Evolutionary conservation across 2,797 vertebrate species (phyloP).

Genomic region (Pseudomugil gertrudae): DNA sequence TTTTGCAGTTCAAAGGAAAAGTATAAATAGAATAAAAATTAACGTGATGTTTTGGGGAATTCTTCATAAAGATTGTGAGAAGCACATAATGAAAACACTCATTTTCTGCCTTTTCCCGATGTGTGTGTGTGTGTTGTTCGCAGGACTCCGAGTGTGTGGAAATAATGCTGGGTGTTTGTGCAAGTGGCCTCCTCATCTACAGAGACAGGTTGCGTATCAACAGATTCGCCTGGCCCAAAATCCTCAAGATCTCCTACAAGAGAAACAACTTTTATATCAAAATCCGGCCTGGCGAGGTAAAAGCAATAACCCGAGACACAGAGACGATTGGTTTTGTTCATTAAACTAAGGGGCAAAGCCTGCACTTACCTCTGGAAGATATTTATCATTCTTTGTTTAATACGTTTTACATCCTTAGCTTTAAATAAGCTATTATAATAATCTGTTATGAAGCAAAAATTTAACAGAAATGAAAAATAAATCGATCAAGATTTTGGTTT

Average conservation of each 20-base stretch:
- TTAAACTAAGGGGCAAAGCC: background rate
- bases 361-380: background rate
- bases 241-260: conserved; percentile 99
- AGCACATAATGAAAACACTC: background rate
- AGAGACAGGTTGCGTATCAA: conserved; percentile 97
- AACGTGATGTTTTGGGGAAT: background rate
- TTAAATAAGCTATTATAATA: no score
- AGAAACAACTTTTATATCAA: conserved; percentile 99
- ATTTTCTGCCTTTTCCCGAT: background rate
- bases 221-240: conserved; percentile 98
- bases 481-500: no score
- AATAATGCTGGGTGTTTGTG: conserved; percentile 98
- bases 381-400: no score
- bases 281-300: conserved; percentile 97
- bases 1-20: conserved; percentile 13
- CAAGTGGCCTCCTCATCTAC: conserved; percentile 96
- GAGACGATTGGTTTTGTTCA: background rate
- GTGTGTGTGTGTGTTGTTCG: conserved; percentile 44
- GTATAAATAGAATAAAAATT: conserved; percentile 10
- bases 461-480: no score
- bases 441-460: no score
- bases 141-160: conserved; percentile 98
- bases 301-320: no score
- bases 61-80: conserved; percentile 15
- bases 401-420: no score